Evolutionary conservation across 1,140 invertebrate species (phyloP).

Genomic region (Drosophila azteca): DNA sequence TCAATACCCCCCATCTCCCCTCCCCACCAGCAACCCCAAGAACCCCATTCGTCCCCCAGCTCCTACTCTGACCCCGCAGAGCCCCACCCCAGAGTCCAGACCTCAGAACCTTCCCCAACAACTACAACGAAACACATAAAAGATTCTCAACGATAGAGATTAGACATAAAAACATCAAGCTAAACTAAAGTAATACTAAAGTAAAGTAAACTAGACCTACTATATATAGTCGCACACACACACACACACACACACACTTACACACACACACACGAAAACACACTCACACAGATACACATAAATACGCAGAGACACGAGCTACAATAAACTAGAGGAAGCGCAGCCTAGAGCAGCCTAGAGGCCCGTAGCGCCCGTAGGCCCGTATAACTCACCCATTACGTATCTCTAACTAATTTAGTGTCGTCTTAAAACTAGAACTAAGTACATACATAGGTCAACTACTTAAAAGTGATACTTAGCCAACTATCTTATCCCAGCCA

Average conservation of each 20-base stretch:
- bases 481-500: conserved; percentile 6
- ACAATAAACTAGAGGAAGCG: conserved; percentile 25
- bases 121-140: neutral
- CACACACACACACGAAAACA: neutral
- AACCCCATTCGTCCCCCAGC: neutral
- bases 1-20: no score
- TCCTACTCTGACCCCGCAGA: neutral
- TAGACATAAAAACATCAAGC: conserved; percentile 51
- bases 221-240: conserved; percentile 33
- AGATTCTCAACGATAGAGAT: conserved; percentile 34
- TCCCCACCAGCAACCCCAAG: no score
- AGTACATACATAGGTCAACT: conserved; percentile 27
- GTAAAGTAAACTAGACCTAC: conserved; percentile 58
- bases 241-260: neutral
- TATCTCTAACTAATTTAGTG: conserved; percentile 45
- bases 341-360: conserved; percentile 3
- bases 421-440: conserved; percentile 47
- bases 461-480: conserved; percentile 17
- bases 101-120: conserved; percentile 1
- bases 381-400: conserved; percentile 48
- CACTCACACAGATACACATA: neutral
- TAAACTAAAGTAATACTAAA: conserved; percentile 60
- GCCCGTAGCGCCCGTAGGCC: conserved; percentile 32
- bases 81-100: neutral
- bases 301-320: conserved; percentile 20